These are phyloP conservation scores for Neocloeon triangulifer DNA, from an alignment of 1,140 invertebrate species.

Conservation along the genomic window DNA sequence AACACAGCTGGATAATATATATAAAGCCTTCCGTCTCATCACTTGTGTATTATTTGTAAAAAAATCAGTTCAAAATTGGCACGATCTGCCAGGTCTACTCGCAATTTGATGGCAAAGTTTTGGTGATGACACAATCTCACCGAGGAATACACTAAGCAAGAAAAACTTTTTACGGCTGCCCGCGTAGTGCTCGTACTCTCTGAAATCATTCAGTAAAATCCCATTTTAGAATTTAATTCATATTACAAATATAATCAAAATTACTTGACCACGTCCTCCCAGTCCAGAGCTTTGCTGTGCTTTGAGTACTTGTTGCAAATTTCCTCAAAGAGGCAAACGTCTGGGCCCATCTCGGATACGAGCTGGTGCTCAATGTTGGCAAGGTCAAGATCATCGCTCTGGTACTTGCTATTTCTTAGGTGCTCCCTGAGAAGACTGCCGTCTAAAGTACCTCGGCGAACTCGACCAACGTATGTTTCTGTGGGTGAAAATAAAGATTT, in stretches of 20 bases:
- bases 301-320: conserved; percentile 40
- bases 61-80: too few species aligned
- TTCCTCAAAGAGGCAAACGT: conserved; percentile 43
- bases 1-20: too few species aligned
- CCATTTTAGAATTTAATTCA: background rate
- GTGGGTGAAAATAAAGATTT: conserved; percentile 12
- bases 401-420: too few species aligned
- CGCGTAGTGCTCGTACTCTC: conserved; percentile 47
- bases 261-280: conserved; percentile 35
- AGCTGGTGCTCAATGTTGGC: conserved; percentile 42
- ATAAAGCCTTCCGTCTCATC: too few species aligned
- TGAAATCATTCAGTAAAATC: conserved; percentile 19
- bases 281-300: conserved; percentile 12
- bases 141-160: conserved; percentile 56
- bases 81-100: too few species aligned
- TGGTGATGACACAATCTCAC: conserved; percentile 54
- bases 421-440: too few species aligned
- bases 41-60: too few species aligned
- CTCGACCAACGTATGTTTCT: conserved; percentile 35
- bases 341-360: conserved; percentile 36
- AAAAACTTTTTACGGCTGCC: conserved; percentile 53
- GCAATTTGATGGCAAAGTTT: conserved; percentile 50
- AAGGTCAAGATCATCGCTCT: conserved; percentile 29
- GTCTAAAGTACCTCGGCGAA: conserved; percentile 16
- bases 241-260: background rate